A percentile compares a stretch with the other conserved stretches of the same genome.
phyloP scores from a whole-genome alignment of 2,797 vertebrate species.

The Manis pentadactyla region DNA sequence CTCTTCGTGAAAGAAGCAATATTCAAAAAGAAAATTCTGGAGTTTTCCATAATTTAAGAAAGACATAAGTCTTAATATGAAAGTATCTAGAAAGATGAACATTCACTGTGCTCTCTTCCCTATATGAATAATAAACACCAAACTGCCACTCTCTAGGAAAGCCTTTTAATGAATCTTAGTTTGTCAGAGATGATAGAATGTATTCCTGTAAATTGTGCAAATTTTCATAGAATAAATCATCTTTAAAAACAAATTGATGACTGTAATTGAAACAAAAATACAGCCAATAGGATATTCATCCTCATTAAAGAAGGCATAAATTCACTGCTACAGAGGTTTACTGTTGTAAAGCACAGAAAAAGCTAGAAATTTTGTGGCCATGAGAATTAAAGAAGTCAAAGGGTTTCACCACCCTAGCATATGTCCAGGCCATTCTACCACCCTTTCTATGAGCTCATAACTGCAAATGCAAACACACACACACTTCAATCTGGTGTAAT shows the following conservation, averaged over 20 bases:
- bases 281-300: background rate
- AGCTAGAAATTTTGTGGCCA: background rate
- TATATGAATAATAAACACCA: background rate
- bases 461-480: background rate
- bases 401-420: background rate
- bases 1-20: background rate
- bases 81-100: background rate
- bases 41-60: conserved; percentile 25
- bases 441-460: background rate
- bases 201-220: background rate
- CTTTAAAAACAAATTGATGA: conserved; percentile 13
- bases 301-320: background rate
- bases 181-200: conserved; percentile 2
- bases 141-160: background rate
- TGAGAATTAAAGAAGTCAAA: conserved; percentile 20
- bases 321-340: background rate
- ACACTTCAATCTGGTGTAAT: background rate
- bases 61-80: background rate
- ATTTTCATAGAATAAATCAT: background rate
- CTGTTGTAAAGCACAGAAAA: background rate
- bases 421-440: background rate
- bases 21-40: background rate
- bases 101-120: background rate
- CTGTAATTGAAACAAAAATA: background rate
- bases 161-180: background rate